Evolutionary conservation across 1,140 invertebrate species (phyloP), one percentile per base, ranked within the genome.

Genomic region (Drosophila kurseongensis): DNA sequence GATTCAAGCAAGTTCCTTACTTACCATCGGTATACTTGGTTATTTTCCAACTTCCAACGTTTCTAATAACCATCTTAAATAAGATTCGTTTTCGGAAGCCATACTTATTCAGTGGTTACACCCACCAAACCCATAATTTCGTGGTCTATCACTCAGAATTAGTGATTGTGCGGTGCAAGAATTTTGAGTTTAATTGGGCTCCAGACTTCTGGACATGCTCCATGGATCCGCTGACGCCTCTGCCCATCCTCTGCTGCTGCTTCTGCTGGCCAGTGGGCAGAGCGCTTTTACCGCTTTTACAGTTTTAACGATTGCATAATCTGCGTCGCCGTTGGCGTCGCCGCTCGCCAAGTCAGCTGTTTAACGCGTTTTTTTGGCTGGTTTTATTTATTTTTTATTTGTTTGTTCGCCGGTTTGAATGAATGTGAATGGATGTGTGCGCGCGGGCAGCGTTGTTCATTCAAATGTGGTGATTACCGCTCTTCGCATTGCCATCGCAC

Each of bases 261-360:
- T 13, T 38, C 62, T 12, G 69, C 73, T 68, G 73, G 50, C 52
- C 73, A 59, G 13, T 76, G 73, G 73, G 51, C 62, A 76, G 73
- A 66, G 75, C 40, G 66, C 66, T 61, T 86, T 88, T 79, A 86
- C 83, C 75, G 82, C 29, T 32, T 86, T 86, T 62, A 42, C 45
- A 57, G 51, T 57, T 75, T 74, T 67, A 41, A 35, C 36, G 62
- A 83, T 86, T 86, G 79, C 83, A 88, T 86, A 86, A 86, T 56
- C 65, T 41, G 36, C 45, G 44, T 35, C 40, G 69, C 41, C 45
- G 52, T 35, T 23, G 40, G 44, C 55, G 44, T 36, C 16, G 29
- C 16, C 14, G 51, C 8, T 29, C 41, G 47, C 57, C 38, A 29
- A 32, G 59, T 73, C 75, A 73, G 76, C 76, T 76, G 73, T 75